Conservation (phyloP, 2,113 vertebrate species). For the Panthera uncia region DNA sequence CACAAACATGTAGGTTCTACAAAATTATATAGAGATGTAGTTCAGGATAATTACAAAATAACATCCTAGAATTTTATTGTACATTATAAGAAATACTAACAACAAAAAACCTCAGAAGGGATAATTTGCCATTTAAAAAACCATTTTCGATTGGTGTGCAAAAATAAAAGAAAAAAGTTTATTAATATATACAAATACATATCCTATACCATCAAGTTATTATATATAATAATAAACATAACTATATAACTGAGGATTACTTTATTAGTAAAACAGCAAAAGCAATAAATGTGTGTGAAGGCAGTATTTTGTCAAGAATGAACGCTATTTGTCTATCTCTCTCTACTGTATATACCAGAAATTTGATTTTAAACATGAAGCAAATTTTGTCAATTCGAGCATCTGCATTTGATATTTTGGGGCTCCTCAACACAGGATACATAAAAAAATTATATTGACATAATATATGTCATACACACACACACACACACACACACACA, state of each 20-base stretch:
- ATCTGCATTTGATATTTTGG: neutral
- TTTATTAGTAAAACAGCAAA: neutral
- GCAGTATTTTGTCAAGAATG: neutral
- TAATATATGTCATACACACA: too few species aligned
- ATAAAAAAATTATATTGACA: neutral
- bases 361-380: neutral
- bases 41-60: conserved; percentile 19
- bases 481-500: too few species aligned
- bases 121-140: neutral
- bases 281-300: neutral
- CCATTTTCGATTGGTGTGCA: neutral
- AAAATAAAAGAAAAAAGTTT: neutral
- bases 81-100: conserved; percentile 44
- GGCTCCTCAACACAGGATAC: neutral
- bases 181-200: neutral
- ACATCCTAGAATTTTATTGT: neutral
- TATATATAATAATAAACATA: neutral
- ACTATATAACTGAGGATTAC: neutral
- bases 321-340: neutral
- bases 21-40: neutral
- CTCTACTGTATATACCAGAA: neutral
- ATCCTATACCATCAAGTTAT: neutral
- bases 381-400: neutral
- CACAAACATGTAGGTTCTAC: neutral
- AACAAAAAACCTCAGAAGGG: neutral